Conservation (phyloP, 2,113 vertebrate genomes). For the Urocynchramus pylzowi region DNA sequence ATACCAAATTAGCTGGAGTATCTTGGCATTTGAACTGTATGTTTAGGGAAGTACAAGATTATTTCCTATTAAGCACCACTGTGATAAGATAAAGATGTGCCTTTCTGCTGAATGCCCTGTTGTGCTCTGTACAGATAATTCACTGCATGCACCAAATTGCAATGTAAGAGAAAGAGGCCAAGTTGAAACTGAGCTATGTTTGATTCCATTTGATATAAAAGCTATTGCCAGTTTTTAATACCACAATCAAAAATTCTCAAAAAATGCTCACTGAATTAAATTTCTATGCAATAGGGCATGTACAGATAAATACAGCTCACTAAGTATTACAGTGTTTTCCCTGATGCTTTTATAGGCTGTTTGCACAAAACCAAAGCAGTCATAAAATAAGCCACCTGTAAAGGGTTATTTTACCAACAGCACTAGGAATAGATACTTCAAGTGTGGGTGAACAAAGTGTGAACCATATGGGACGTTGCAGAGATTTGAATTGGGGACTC, state of each 20-base stretch:
- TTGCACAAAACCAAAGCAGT: neutral
- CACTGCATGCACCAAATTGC: neutral
- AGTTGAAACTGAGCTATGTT: neutral
- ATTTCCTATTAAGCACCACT: neutral
- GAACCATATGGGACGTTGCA: slow-evolving; percentile 8
- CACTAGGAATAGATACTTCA: slow-evolving; percentile 37
- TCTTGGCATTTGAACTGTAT: neutral
- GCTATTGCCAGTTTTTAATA: neutral
- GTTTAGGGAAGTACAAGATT: neutral
- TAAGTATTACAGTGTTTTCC: neutral
- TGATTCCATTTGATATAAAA: neutral
- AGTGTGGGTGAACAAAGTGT: slow-evolving; percentile 51
- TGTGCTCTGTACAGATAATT: neutral
- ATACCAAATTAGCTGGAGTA: neutral
- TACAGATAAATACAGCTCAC: neutral
- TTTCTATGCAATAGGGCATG: neutral
- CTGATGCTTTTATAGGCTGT: neutral
- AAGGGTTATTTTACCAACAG: slow-evolving; percentile 40
- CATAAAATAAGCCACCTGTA: slow-evolving; percentile 48
- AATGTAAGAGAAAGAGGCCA: neutral
- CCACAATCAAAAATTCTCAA: neutral
- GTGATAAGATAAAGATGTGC: neutral
- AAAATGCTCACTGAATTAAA: neutral
- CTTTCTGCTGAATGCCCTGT: neutral
- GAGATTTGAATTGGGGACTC: slow-evolving; percentile 18